phyloP scores from a whole-genome alignment of 35 echinoderm and acorn worm species.

The Lytechinus pictus region DNA sequence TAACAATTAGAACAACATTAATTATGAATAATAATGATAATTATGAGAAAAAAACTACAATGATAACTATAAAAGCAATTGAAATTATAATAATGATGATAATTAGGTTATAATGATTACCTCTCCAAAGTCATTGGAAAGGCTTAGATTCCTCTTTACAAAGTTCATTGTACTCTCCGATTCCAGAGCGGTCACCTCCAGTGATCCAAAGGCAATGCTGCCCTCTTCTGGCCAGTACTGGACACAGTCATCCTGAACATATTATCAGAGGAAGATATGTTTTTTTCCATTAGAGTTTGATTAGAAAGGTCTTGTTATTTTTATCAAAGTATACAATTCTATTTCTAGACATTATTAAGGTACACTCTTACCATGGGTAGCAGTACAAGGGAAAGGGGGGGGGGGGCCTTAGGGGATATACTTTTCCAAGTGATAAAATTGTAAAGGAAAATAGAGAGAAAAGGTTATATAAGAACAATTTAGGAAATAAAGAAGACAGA shows the following conservation, averaged over 20 bases:
- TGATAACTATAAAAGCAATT: no score
- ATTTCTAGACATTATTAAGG: neutral
- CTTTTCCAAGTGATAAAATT: no score
- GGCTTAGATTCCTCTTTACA: neutral
- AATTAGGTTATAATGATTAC: neutral
- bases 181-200: neutral
- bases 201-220: neutral
- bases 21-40: no score
- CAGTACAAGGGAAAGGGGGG: no score
- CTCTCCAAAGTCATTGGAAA: neutral
- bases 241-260: neutral
- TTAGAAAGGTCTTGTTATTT: neutral
- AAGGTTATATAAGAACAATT: no score
- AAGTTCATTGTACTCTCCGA: conserved; percentile 3
- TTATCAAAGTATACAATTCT: neutral
- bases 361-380: neutral
- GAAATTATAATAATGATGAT: no score
- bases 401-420: no score
- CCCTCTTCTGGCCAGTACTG: conserved; percentile 50
- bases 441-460: no score
- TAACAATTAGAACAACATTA: no score
- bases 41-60: no score
- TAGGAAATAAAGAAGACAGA: no score
- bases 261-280: neutral
- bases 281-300: neutral